A percentile compares a stretch with the other conserved stretches of the same genome.
phyloP scores from a whole-genome alignment of 2,888 invertebrate genomes.

The Chaitophorus viminalis region DNA sequence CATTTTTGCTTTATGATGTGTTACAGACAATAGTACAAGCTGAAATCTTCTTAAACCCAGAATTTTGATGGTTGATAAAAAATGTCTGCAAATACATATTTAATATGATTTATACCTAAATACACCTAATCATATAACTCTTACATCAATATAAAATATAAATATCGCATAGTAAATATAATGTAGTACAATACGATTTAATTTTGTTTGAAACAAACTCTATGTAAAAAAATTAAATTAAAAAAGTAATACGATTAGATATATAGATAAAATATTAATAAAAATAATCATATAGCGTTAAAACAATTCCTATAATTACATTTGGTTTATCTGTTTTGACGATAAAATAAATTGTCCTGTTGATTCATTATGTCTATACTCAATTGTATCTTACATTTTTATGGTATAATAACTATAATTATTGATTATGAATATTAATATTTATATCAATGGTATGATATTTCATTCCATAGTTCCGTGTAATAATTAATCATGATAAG shows the following conservation, averaged over 20 bases:
- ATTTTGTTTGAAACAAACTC: neutral
- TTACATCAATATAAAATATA: no score
- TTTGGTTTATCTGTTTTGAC: neutral
- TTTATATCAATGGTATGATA: no score
- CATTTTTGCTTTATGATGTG: no score
- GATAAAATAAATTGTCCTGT: neutral
- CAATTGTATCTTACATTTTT: conserved; percentile 7
- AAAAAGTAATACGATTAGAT: no score
- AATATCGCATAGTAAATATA: no score
- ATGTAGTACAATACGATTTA: neutral
- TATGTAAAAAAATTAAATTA: neutral
- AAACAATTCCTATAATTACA: neutral
- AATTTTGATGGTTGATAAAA: neutral
- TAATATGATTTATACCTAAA: neutral
- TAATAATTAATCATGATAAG: neutral
- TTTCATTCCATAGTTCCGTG: neutral
- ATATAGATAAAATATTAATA: neutral
- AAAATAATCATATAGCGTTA: neutral
- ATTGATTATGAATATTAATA: no score
- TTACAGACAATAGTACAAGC: neutral
- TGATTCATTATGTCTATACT: neutral
- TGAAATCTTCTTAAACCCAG: neutral
- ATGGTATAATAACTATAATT: no score
- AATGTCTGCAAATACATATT: neutral
- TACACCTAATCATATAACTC: neutral